Percentiles rank a stretch among this genome's conserved stretches.
phyloP scores from a whole-genome alignment of 64 coral and sea anemone genomes.

The Astreopora myriophthalma region DNA sequence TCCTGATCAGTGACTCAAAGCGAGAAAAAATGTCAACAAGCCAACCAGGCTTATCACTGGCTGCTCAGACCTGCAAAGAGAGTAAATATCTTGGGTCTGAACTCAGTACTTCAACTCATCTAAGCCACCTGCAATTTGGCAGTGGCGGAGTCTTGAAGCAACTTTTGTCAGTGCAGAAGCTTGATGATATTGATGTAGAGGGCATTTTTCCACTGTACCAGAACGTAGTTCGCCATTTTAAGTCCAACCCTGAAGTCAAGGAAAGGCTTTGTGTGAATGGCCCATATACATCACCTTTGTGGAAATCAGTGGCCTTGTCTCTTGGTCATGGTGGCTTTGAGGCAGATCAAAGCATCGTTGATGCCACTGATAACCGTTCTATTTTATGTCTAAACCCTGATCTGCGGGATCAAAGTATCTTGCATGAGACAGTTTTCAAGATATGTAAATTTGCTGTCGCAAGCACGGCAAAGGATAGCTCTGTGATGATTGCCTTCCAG shows the following conservation, averaged over 20 bases:
- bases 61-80: conserved; percentile 26
- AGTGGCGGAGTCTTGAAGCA: conserved; percentile 69
- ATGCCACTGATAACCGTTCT: background rate
- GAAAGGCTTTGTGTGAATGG: conserved; percentile 66
- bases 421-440: conserved; percentile 29
- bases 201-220: conserved; percentile 55
- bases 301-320: conserved; percentile 55
- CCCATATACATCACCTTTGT: conserved; percentile 37
- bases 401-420: background rate
- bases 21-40: background rate
- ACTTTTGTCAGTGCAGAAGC: conserved; percentile 60
- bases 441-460: conserved; percentile 84
- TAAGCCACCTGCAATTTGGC: conserved; percentile 21
- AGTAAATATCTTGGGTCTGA: conserved; percentile 26
- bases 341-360: background rate
- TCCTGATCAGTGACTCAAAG: conserved; percentile 81
- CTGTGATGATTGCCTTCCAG: conserved; percentile 85
- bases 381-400: conserved; percentile 9
- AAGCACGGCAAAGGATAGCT: conserved; percentile 87
- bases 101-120: background rate
- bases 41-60: background rate
- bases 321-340: background rate
- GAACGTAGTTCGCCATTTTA: conserved; percentile 48
- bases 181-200: conserved; percentile 82
- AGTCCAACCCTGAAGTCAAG: conserved; percentile 50